Conservation (phyloP, 1,140 invertebrate species). For the Drosophila aff. region DNA sequence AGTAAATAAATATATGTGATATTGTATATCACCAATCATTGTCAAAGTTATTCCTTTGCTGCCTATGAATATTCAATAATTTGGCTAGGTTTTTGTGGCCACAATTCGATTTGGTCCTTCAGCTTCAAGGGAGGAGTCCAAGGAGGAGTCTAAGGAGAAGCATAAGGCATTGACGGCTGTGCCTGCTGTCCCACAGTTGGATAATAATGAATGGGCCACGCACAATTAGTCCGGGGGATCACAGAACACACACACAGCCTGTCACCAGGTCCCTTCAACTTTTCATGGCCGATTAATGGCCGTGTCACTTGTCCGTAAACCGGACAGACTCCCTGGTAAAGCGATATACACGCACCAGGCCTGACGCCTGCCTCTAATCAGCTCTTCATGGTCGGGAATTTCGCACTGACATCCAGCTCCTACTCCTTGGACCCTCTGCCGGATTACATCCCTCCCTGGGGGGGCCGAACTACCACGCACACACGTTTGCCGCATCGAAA, state of each 20-base stretch:
- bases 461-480: not conserved
- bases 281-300: conserved; percentile 23
- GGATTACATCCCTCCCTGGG: not conserved
- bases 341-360: not conserved
- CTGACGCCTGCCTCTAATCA: conserved; percentile 30
- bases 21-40: conserved; percentile 4
- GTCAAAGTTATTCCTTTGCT: not conserved
- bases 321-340: not conserved
- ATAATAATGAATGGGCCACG: conserved; percentile 11
- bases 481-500: conserved; percentile 24
- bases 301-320: conserved; percentile 13
- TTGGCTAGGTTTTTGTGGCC: not conserved
- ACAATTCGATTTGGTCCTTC: conserved; percentile 11
- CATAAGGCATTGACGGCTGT: not conserved
- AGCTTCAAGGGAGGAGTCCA: not conserved
- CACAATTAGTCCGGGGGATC: conserved; percentile 23
- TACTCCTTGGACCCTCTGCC: not conserved
- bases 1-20: not conserved
- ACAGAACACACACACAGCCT: conserved; percentile 1
- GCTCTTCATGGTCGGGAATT: conserved; percentile 43
- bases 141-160: too few relatives aligned
- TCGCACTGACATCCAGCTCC: not conserved
- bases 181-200: not conserved
- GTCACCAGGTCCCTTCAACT: not conserved
- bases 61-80: conserved; percentile 44